A percentile compares a stretch with the other conserved stretches of the same genome.
Evolutionary conservation across 2,888 invertebrate species (phyloP).

Genomic region (Heliconius ethilla): DNA sequence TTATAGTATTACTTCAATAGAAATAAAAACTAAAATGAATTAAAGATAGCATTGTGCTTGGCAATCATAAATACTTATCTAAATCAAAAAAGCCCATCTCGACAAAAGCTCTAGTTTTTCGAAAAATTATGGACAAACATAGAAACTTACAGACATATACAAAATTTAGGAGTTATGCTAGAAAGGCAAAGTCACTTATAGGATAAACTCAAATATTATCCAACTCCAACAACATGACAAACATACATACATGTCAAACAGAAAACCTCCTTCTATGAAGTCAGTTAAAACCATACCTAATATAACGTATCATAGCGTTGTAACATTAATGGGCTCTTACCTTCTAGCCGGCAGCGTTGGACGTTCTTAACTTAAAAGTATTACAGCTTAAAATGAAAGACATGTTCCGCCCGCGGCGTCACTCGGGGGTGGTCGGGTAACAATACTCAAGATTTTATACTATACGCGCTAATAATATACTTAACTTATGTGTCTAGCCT

Average conservation of each 20-base stretch:
- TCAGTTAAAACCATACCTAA: not conserved
- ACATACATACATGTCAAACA: not conserved
- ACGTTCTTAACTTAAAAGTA: slow-evolving; percentile 43
- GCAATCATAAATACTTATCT: no score
- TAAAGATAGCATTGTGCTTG: no score
- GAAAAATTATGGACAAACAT: no score
- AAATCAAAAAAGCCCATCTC: no score
- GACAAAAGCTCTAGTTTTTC: no score
- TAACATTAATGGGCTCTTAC: slow-evolving; percentile 23
- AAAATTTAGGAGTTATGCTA: not conserved
- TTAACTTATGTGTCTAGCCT: slow-evolving; percentile 1
- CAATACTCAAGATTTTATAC: slow-evolving; percentile 25
- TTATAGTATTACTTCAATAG: no score
- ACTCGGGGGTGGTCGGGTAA: slow-evolving; percentile 22
- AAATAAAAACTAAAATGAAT: no score
- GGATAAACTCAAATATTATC: no score
- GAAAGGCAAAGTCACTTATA: not conserved
- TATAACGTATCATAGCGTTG: slow-evolving; percentile 3
- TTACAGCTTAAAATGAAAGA: slow-evolving; percentile 49
- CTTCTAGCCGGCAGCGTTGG: slow-evolving; percentile 22
- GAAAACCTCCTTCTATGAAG: not conserved
- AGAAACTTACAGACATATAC: not conserved
- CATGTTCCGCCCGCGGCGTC: slow-evolving; percentile 47
- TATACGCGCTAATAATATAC: slow-evolving; percentile 9
- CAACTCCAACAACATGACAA: not conserved